These are phyloP conservation scores for Perdita meconis DNA, from an alignment of 2,888 invertebrate genomes.

Conservation along the genomic window DNA sequence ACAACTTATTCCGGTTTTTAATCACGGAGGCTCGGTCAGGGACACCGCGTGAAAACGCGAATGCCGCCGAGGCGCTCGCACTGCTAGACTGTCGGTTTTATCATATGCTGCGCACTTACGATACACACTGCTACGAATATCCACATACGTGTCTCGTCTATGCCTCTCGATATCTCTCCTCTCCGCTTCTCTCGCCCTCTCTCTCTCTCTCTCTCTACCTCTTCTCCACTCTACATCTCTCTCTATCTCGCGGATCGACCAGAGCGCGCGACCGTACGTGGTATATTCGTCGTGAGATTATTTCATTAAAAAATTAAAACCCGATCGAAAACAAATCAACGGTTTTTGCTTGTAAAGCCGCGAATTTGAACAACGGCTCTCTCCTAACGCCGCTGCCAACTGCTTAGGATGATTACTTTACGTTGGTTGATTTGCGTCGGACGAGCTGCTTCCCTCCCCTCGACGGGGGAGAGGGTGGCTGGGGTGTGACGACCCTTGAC, in stretches of 20 bases:
- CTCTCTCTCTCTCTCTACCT: not conserved
- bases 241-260: conserved; percentile 24
- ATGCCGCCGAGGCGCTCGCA: conserved; percentile 83
- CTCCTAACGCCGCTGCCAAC: conserved; percentile 70
- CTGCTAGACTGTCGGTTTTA: conserved; percentile 84
- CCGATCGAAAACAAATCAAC: conserved; percentile 83
- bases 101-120: conserved; percentile 84
- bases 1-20: conserved; percentile 85
- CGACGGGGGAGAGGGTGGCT: not conserved
- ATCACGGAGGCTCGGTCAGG: conserved; percentile 83
- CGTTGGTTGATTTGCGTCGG: conserved; percentile 4
- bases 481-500: conserved; percentile 9
- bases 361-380: conserved; percentile 75
- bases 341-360: conserved; percentile 81
- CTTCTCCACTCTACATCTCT: conserved; percentile 17
- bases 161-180: not conserved
- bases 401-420: conserved; percentile 52
- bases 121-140: conserved; percentile 80
- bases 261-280: conserved; percentile 68
- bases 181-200: not conserved
- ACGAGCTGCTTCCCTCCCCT: conserved; percentile 19
- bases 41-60: conserved; percentile 81
- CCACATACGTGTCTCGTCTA: conserved; percentile 72
- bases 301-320: conserved; percentile 85
- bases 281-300: conserved; percentile 83